Evolutionary conservation across 2,888 invertebrate species (phyloP), one percentile per base, ranked within the genome.

Genomic region (Aphidius colemani): DNA sequence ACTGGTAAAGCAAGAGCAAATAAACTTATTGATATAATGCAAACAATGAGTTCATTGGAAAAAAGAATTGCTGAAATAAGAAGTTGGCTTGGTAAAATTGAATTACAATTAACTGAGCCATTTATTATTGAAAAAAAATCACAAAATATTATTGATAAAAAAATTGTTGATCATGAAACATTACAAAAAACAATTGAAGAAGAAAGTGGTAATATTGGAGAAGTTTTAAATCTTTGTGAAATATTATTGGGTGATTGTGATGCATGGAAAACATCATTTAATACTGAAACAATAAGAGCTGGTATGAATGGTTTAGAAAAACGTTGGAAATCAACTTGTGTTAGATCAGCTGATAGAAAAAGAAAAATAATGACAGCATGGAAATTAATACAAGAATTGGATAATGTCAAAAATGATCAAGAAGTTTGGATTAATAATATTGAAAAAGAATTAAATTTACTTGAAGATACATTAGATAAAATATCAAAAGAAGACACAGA

Each of bases 311-410:
- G 88, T 64, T 84, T 94, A 9, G 93, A 93, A 73, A 89, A 88
- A 75, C 87, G 93, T 68, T 94, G 94, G 94, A 91, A 90, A 73
- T 86, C 86, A 51, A 88, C 93, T 2, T 93, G 93, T 75, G 87
- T 88, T 3, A 85, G 88, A 76, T 91, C 92, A 0, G 88, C 90
- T 7, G 90, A 90, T 62, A 85, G 90, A 3, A 92, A 91, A 78
- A 85, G 88, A 0, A 88, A 88, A 64, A 90, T 93, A 64, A 79
- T 87, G 2, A 81, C 83, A 50, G 84, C 86, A 0, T 90, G 89
- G 88, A 86, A 86, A 66, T 74, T 88, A 7, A 76, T 90, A 10
- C 86, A 87, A 71, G 86, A 89, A 64, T 81, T 90, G 3, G 80
- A 87, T 8, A 85, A 84, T 59, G 73, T 85, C n/a, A 86, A 85